Percentiles rank a stretch among this genome's conserved stretches.
Conservation (phyloP, 2,797 vertebrate genomes). For the Sternotherus odoratus region DNA sequence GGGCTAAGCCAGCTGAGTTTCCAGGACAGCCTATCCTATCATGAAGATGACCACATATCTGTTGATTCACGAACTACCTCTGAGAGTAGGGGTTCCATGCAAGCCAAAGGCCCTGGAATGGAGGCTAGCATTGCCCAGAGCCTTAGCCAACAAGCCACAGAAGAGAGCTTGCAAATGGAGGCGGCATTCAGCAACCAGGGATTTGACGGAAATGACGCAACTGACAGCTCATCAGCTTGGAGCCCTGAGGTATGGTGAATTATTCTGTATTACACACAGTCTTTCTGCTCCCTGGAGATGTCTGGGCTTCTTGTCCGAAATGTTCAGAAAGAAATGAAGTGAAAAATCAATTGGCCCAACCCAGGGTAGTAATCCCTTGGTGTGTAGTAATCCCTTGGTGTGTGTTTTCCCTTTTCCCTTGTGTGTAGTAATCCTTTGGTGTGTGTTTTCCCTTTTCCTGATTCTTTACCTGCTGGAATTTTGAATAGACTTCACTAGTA, state of each 20-base stretch:
- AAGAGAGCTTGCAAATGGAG: constrained; percentile 80
- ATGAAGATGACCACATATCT: constrained; percentile 75
- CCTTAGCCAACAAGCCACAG: constrained; percentile 67
- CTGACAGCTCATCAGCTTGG: constrained; percentile 89
- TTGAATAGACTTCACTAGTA: neutral
- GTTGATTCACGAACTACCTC: constrained; percentile 70
- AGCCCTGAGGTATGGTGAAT: constrained; percentile 89
- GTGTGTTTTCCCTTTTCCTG: neutral
- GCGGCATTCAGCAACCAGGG: constrained; percentile 73
- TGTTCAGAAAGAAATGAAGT: constrained; percentile 31
- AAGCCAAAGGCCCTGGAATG: constrained; percentile 27
- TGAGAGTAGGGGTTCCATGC: constrained; percentile 45
- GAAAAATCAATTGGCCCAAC: constrained; percentile 9
- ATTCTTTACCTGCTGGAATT: neutral
- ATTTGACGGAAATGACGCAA: constrained; percentile 82
- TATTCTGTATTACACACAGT: neutral
- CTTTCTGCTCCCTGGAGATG: neutral
- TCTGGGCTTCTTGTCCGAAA: neutral
- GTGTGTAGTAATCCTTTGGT: no score
- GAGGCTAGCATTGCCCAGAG: constrained; percentile 50
- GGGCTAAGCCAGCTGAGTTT: constrained; percentile 78
- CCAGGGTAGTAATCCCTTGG: neutral
- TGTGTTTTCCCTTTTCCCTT: no score
- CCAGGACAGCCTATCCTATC: constrained; percentile 76
- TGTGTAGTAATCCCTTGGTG: neutral